Evolutionary conservation across 2,797 vertebrate species (phyloP).

Genomic region (Sparus aurata): DNA sequence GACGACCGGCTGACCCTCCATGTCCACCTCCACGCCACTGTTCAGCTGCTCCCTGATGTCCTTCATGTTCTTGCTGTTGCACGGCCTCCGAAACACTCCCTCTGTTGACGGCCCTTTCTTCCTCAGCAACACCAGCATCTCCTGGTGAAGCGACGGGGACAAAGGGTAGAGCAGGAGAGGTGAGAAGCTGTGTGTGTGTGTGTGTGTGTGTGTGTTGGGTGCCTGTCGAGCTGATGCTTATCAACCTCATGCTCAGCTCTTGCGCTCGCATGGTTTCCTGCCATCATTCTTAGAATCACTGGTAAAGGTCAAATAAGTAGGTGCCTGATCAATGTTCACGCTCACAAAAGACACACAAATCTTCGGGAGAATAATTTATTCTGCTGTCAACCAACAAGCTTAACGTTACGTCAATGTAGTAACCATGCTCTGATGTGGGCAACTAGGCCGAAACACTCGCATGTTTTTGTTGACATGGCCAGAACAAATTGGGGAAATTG

Average conservation of each 20-base stretch:
- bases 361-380: too few species aligned
- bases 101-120: constrained; percentile 90
- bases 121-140: constrained; percentile 89
- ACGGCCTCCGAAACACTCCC: constrained; percentile 93
- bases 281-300: constrained; percentile 6
- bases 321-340: neutral
- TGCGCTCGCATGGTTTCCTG: constrained; percentile 13
- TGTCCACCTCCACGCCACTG: constrained; percentile 83
- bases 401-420: too few species aligned
- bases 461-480: too few species aligned
- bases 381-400: too few species aligned
- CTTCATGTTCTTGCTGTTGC: constrained; percentile 90
- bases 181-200: neutral
- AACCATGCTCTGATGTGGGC: too few species aligned
- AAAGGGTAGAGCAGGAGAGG: neutral
- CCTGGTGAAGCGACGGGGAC: constrained; percentile 76
- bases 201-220: neutral
- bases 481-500: too few species aligned
- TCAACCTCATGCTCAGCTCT: neutral
- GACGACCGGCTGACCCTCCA: constrained; percentile 86
- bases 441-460: too few species aligned
- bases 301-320: constrained; percentile 8
- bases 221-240: neutral
- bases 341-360: neutral
- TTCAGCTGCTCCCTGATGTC: constrained; percentile 92